Evolutionary conservation across 92 coral and sea anemone genomes (phyloP).

Genomic region (Porites divaricata): DNA sequence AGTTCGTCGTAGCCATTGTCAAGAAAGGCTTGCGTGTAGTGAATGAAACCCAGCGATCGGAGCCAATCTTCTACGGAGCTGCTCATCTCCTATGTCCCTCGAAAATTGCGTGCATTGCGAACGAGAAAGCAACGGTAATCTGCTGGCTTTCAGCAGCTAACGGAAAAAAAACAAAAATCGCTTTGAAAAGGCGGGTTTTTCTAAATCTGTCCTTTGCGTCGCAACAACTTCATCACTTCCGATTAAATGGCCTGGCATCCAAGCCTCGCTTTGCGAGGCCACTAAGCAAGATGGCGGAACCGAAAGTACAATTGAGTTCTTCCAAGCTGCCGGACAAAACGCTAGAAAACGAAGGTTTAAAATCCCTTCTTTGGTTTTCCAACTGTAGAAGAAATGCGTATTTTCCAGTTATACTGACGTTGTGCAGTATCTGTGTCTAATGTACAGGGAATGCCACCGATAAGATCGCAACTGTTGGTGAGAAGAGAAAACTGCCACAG

Average conservation of each 20-base stretch:
- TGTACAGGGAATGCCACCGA: slow-evolving; percentile 39
- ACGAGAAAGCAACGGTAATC: neutral
- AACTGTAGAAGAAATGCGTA: slow-evolving; percentile 17
- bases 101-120: slow-evolving; percentile 21
- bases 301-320: neutral
- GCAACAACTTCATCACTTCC: slow-evolving; percentile 35
- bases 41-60: slow-evolving; percentile 91
- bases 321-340: slow-evolving; percentile 16
- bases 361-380: slow-evolving; percentile 42
- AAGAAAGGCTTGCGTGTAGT: slow-evolving; percentile 93
- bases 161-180: slow-evolving; percentile 36
- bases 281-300: slow-evolving; percentile 49
- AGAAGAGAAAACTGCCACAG: slow-evolving; percentile 48
- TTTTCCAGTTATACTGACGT: slow-evolving; percentile 37
- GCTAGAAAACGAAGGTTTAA: slow-evolving; percentile 39
- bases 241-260: slow-evolving; percentile 21
- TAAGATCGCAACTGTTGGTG: slow-evolving; percentile 17
- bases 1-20: slow-evolving; percentile 99
- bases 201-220: slow-evolving; percentile 29
- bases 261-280: slow-evolving; percentile 23
- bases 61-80: slow-evolving; percentile 98
- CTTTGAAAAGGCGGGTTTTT: slow-evolving; percentile 31
- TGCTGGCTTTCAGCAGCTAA: neutral
- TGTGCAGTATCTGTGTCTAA: slow-evolving; percentile 53
- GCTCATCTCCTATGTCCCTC: slow-evolving; percentile 55